Evolutionary conservation across 2,797 vertebrate species (phyloP).

Genomic region (Rhinichthys osculus): DNA sequence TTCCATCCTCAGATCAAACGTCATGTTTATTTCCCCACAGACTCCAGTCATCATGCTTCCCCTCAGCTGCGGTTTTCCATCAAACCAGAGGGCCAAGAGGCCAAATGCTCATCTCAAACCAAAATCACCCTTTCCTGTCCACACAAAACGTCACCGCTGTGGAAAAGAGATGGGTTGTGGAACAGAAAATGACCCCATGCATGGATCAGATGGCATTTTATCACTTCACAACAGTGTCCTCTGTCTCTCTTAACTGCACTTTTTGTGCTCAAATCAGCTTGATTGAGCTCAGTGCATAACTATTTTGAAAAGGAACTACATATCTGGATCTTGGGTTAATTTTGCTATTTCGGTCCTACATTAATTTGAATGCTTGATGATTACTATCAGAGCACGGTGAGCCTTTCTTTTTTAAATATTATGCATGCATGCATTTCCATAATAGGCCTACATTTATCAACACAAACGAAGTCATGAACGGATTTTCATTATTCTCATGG

Average conservation of each 20-base stretch:
- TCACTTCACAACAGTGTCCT: slow-evolving; percentile 1
- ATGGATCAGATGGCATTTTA: slow-evolving; percentile 13
- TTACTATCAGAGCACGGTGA: not conserved
- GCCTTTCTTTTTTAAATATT: slow-evolving; percentile 19
- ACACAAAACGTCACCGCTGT: not conserved
- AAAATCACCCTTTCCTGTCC: slow-evolving; percentile 17
- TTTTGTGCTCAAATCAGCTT: slow-evolving; percentile 11
- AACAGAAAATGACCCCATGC: slow-evolving; percentile 19
- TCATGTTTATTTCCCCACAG: slow-evolving; percentile 16
- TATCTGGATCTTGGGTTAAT: slow-evolving; percentile 1
- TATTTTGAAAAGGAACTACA: not conserved
- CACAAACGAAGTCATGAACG: not conserved
- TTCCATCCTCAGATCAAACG: slow-evolving; percentile 23
- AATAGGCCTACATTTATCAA: not conserved
- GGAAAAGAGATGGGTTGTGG: not conserved
- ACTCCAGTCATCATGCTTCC: slow-evolving; percentile 35
- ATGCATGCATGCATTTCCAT: slow-evolving; percentile 19
- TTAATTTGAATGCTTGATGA: slow-evolving; percentile 2
- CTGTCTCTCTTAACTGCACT: not conserved
- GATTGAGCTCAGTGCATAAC: not conserved
- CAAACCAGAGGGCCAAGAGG: slow-evolving; percentile 28
- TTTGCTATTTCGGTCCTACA: not conserved
- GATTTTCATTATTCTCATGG: not conserved
- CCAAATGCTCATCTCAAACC: slow-evolving; percentile 37
- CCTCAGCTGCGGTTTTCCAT: slow-evolving; percentile 30